Evolutionary conservation across 2,113 vertebrate genomes (phyloP), one percentile per base, ranked within the genome.

Genomic region (Orthonyx spaldingii): DNA sequence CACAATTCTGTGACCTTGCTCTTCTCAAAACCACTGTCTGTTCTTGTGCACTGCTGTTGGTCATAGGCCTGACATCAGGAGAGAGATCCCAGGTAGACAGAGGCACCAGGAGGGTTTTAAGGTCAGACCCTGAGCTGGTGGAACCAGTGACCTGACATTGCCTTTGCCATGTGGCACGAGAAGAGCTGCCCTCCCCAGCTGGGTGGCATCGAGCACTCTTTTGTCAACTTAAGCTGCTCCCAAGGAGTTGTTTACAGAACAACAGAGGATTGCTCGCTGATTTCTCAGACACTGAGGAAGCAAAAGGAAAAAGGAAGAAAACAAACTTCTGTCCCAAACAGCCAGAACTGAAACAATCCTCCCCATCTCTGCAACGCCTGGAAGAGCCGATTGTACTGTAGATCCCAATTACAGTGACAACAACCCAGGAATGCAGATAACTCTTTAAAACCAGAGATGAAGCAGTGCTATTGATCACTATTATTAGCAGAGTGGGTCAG

Each of bases 401-500:
- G 47, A 78, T 69, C 77, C 30, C 68, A 96, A 69, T 75, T 87
- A 77, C 33, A 60, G 26, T n/a, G 70, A 52, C 41, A 82, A 22
- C 37, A 76, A 57, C 41, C n/a, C 30, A 84, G 64, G 47, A 87
- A 23, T 44, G 16, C 1, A 22, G 46, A 75, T 6, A 33, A 42
- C 24, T 80, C 52, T 71, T 91, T 53, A 69, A 64, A 93, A 87
- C 52, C 13, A 89, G 46, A 61, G 32, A 33, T 24, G 22, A 68
- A 94, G 59, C 30, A 72, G 30, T 49, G 55, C 59, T 95, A 95
- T 91, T 87, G 96, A 95, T 95, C 63, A 84, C 59, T 81, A 42
- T 56, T 89, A 94, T 95, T 92, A 94, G 70, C 91, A 80, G 68
- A 70, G 49, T 22, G 35, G 87, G 77, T 84, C 77, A 81, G 30